Conservation (phyloP, 2,888 invertebrate species). For the Gari tellinella region DNA sequence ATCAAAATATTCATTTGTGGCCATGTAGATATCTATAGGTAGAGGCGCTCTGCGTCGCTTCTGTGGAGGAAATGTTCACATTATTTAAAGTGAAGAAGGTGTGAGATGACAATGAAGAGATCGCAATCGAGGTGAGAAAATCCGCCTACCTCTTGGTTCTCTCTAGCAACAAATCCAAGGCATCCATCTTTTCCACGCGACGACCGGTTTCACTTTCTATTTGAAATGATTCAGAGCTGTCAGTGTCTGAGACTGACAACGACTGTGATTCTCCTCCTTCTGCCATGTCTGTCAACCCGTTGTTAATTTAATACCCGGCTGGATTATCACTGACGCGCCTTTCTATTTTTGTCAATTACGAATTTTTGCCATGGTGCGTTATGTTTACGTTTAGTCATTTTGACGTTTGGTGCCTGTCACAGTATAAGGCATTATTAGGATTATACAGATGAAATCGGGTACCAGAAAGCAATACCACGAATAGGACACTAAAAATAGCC, state of each 20-base stretch:
- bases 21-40: no score
- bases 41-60: no score
- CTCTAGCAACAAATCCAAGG: constrained; percentile 51
- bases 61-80: no score
- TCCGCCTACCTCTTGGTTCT: constrained; percentile 48
- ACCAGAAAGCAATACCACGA: constrained; percentile 4
- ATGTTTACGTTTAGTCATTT: constrained; percentile 8
- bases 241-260: neutral
- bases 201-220: no score
- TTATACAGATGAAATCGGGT: no score
- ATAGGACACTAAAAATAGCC: constrained; percentile 29
- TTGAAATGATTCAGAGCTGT: neutral
- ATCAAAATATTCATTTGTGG: no score
- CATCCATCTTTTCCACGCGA: constrained; percentile 42
- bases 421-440: neutral
- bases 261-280: constrained; percentile 46
- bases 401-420: constrained; percentile 5
- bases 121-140: no score
- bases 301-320: constrained; percentile 24
- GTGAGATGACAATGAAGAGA: no score
- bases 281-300: constrained; percentile 38
- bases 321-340: neutral
- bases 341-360: constrained; percentile 50
- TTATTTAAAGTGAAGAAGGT: no score
- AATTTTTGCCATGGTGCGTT: constrained; percentile 17